Evolutionary conservation across 2,888 invertebrate genomes (phyloP).

Genomic region (Halictus quadricinctus): DNA sequence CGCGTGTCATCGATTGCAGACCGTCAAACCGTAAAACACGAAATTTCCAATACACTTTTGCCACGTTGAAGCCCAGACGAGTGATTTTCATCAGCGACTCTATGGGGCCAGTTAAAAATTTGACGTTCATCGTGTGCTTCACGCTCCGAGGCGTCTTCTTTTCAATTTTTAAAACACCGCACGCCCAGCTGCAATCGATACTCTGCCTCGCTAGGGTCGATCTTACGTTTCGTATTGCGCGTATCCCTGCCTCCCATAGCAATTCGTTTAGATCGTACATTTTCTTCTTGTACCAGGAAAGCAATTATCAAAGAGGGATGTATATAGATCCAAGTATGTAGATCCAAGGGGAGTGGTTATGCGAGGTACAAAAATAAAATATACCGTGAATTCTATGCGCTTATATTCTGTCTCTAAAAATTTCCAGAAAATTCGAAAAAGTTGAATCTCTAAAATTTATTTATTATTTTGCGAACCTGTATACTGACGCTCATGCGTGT

Average conservation of each 20-base stretch:
- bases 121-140: neutral
- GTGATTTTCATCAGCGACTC: neutral
- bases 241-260: neutral
- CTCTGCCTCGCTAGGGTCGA: neutral
- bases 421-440: no score
- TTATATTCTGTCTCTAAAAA: no score
- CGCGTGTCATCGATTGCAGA: neutral
- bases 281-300: neutral
- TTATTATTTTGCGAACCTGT: neutral
- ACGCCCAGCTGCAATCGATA: neutral
- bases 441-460: neutral
- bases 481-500: neutral
- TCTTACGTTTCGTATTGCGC: neutral
- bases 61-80: neutral
- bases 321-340: no score
- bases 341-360: no score
- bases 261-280: neutral
- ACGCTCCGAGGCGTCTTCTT: neutral
- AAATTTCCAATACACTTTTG: neutral
- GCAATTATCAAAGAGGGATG: neutral
- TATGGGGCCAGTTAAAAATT: conserved; percentile 1
- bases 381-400: no score
- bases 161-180: neutral
- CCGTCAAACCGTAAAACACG: neutral
- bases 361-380: no score